phyloP scores from a whole-genome alignment of 64 coral and sea anemone species.

The Exaiptasia diaphana region DNA sequence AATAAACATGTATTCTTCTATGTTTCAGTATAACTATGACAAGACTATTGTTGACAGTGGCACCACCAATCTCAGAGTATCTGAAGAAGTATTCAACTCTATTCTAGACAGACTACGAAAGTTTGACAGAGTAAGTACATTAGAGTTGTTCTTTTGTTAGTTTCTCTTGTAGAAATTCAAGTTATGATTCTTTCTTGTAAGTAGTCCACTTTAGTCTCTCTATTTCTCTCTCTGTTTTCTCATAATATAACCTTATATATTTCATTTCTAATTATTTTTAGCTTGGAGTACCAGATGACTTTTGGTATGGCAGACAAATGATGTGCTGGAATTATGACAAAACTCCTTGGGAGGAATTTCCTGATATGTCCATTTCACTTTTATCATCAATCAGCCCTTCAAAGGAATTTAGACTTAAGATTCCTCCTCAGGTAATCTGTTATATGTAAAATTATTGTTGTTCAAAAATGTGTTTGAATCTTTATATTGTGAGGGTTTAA shows the following conservation, averaged over 20 bases:
- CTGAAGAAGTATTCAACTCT: slow-evolving; percentile 89
- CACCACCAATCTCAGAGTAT: slow-evolving; percentile 94
- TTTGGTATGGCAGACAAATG: slow-evolving; percentile 98
- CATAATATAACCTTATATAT: background rate
- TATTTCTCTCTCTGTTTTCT: too few relatives aligned
- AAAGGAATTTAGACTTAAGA: slow-evolving; percentile 90
- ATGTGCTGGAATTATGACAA: slow-evolving; percentile 99
- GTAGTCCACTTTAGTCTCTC: too few relatives aligned
- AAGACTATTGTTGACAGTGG: slow-evolving; percentile 99
- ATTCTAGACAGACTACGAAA: slow-evolving; percentile 96
- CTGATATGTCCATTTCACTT: slow-evolving; percentile 94
- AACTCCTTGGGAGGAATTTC: slow-evolving; percentile 97
- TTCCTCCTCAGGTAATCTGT: slow-evolving; percentile 83
- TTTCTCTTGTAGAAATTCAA: background rate
- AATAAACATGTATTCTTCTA: background rate
- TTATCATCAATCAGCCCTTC: slow-evolving; percentile 79
- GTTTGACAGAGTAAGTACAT: slow-evolving; percentile 70
- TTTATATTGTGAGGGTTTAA: too few relatives aligned
- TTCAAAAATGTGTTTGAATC: too few relatives aligned
- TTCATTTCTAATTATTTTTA: slow-evolving; percentile 21
- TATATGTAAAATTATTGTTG: too few relatives aligned
- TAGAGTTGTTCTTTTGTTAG: background rate
- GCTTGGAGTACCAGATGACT: slow-evolving; percentile 95
- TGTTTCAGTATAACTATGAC: slow-evolving; percentile 90
- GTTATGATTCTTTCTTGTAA: background rate